phyloP scores from a whole-genome alignment of 2,797 vertebrate genomes.

The Liasis olivaceus region DNA sequence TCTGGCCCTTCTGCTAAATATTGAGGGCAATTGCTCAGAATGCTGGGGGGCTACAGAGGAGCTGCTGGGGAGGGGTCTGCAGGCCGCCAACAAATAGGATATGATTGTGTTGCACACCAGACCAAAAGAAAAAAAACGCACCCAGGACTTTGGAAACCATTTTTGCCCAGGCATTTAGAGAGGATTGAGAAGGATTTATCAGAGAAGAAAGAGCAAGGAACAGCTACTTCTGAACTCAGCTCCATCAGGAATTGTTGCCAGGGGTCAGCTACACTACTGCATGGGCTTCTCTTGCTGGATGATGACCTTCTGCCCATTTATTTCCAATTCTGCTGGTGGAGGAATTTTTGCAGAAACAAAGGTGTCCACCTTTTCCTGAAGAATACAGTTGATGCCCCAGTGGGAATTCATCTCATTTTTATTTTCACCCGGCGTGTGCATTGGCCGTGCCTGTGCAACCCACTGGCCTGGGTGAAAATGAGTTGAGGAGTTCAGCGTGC shows the following conservation, averaged over 20 bases:
- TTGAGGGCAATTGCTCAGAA: not conserved
- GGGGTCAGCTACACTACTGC: not conserved
- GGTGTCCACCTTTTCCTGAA: not conserved
- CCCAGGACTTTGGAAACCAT: not conserved
- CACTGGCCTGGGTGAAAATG: not conserved
- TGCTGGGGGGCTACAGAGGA: no score
- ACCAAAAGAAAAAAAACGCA: not conserved
- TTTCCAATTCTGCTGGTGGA: not conserved
- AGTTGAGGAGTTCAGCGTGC: no score
- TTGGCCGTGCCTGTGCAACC: not conserved
- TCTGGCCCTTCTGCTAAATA: not conserved
- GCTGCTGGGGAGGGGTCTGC: not conserved
- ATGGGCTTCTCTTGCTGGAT: not conserved
- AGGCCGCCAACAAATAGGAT: not conserved
- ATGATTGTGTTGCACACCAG: not conserved
- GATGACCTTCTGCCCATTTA: not conserved
- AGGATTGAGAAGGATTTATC: not conserved
- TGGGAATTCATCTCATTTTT: not conserved
- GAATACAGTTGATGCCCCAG: not conserved
- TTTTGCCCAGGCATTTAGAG: not conserved
- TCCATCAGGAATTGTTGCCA: constrained; percentile 4
- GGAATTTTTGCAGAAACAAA: not conserved
- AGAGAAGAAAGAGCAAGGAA: not conserved
- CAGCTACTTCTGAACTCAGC: constrained; percentile 1
- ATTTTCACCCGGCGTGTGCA: not conserved